A percentile compares a stretch with the other conserved stretches of the same genome.
Conservation (phyloP, 2,888 invertebrate species). For the Eristalis arbustorum region DNA sequence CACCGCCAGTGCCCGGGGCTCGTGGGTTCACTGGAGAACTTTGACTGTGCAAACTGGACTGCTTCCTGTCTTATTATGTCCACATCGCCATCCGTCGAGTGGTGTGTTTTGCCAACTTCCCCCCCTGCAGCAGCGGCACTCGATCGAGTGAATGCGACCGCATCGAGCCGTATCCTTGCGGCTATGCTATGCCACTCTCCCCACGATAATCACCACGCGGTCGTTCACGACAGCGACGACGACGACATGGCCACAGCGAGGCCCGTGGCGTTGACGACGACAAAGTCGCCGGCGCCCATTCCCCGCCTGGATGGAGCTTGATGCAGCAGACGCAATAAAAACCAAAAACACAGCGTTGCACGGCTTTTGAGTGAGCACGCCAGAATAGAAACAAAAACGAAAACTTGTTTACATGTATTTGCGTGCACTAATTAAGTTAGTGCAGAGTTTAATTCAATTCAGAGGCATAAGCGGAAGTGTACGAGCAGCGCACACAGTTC, state of each 20-base stretch:
- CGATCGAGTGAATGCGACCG: conserved; percentile 48
- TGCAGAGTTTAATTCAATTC: conserved; percentile 65
- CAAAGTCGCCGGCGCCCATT: neutral
- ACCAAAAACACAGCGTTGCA: neutral
- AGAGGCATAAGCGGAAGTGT: conserved; percentile 59
- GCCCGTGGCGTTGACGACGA: neutral
- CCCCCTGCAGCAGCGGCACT: conserved; percentile 1
- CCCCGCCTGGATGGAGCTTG: neutral
- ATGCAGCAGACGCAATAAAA: neutral
- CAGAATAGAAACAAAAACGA: conserved; percentile 34
- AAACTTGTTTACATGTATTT: conserved; percentile 67
- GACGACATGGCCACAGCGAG: neutral
- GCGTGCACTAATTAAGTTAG: conserved; percentile 66
- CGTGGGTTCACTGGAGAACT: conserved; percentile 15
- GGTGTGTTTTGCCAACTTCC: conserved; percentile 26
- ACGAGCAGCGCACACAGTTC: conserved; percentile 10
- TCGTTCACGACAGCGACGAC: neutral
- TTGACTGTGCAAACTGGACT: neutral
- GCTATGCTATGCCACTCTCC: conserved; percentile 1
- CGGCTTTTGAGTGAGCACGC: neutral
- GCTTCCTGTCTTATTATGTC: conserved; percentile 18
- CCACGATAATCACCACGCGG: neutral
- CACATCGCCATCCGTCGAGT: conserved; percentile 13
- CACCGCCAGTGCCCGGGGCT: neutral
- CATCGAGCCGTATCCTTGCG: conserved; percentile 36